Percentiles rank a stretch among this genome's conserved stretches.
phyloP scores from a whole-genome alignment of 2,113 vertebrate species.

The Halcyon malimbica region DNA sequence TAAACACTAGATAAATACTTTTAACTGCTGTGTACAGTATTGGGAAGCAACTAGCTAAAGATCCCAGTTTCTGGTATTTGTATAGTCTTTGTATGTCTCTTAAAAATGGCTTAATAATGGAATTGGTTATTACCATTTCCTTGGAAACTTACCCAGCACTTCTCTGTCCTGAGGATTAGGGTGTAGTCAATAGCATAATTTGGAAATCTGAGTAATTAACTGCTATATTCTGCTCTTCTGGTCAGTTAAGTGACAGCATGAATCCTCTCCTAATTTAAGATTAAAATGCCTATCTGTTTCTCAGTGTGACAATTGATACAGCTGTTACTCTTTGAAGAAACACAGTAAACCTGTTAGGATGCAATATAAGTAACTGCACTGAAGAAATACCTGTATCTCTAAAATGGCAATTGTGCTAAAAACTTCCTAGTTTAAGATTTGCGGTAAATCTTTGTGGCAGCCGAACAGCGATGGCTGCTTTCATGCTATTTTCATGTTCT shows the following conservation, averaged over 20 bases:
- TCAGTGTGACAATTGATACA: neutral
- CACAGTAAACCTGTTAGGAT: neutral
- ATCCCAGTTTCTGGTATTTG: neutral
- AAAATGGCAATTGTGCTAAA: neutral
- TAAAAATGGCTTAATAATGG: neutral
- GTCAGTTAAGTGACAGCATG: neutral
- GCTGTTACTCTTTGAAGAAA: neutral
- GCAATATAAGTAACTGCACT: neutral
- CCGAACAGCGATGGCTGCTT: neutral
- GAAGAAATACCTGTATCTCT: neutral
- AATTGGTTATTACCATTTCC: neutral
- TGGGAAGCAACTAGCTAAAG: neutral
- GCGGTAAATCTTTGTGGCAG: neutral
- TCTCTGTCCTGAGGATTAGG: neutral
- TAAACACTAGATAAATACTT: neutral
- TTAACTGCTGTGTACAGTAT: neutral
- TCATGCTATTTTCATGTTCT: neutral
- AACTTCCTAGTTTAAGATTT: neutral
- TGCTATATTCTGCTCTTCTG: neutral
- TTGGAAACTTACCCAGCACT: neutral
- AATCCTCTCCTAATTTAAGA: neutral
- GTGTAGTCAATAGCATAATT: rapidly evolving
- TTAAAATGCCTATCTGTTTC: neutral
- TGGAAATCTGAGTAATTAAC: neutral
- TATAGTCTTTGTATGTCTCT: neutral